Evolutionary conservation across 2,888 invertebrate genomes (phyloP).

Genomic region (Thumatha senex): DNA sequence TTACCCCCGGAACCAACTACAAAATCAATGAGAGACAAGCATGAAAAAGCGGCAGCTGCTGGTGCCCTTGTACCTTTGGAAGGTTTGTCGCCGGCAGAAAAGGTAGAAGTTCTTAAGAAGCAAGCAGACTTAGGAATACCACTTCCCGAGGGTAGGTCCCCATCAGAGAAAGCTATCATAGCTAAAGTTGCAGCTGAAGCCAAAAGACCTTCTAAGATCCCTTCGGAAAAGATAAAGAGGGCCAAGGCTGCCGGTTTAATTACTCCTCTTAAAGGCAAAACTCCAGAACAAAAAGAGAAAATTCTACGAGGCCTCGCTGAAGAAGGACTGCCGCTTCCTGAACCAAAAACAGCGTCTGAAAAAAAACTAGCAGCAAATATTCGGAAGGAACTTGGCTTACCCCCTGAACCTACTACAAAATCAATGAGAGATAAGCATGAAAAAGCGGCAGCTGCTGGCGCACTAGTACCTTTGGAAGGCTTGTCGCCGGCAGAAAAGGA

Average conservation of each 20-base stretch:
- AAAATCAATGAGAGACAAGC: too few species aligned
- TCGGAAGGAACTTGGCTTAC: constrained; percentile 10
- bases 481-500: constrained; percentile 29
- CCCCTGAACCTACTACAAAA: constrained; percentile 6
- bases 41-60: constrained; percentile 9
- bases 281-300: constrained; percentile 16
- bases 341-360: constrained; percentile 15
- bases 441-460: constrained; percentile 6
- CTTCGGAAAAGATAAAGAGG: background rate
- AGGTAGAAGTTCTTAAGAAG: constrained; percentile 8
- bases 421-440: constrained; percentile 2
- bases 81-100: constrained; percentile 3
- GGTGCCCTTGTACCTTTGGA: constrained; percentile 22
- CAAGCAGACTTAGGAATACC: background rate
- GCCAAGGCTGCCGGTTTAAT: background rate
- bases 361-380: constrained; percentile 22
- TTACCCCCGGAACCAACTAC: too few species aligned
- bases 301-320: constrained; percentile 1
- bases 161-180: constrained; percentile 33
- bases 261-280: constrained; percentile 28
- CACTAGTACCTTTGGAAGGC: constrained; percentile 23
- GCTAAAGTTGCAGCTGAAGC: constrained; percentile 21
- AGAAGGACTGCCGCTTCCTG: constrained; percentile 4
- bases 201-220: background rate
- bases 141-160: constrained; percentile 24